phyloP scores from a whole-genome alignment of 2,113 vertebrate genomes.

The Scophthalmus maximus region DNA sequence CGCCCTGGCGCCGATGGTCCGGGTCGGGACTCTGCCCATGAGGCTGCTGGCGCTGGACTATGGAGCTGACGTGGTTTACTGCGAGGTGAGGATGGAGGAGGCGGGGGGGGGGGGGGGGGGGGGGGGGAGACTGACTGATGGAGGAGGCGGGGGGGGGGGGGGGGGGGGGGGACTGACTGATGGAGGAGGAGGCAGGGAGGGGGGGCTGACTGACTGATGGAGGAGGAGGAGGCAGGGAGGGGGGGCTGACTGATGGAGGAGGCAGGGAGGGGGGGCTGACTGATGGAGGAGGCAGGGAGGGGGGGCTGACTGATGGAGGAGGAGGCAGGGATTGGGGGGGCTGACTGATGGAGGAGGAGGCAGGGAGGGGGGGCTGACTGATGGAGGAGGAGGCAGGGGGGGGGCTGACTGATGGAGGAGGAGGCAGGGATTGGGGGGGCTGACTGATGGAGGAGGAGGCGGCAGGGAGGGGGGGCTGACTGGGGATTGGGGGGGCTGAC shows the following conservation, averaged over 20 bases:
- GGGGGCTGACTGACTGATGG: neutral
- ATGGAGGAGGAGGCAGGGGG: neutral
- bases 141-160: too few relatives aligned
- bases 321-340: constrained; percentile 79
- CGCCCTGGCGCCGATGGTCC: constrained; percentile 95
- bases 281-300: neutral
- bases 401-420: constrained; percentile 87
- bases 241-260: too few relatives aligned
- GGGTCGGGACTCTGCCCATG: constrained; percentile 95
- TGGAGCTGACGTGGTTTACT: constrained; percentile 95
- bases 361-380: accelerated
- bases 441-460: too few relatives aligned
- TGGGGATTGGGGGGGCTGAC: constrained; percentile 63
- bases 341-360: constrained; percentile 81
- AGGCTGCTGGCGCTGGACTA: constrained; percentile 94
- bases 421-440: too few relatives aligned
- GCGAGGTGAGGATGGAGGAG: constrained; percentile 85
- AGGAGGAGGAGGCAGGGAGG: constrained; percentile 4
- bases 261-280: neutral
- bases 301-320: too few relatives aligned
- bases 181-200: neutral
- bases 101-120: too few relatives aligned
- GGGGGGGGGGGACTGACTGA: neutral
- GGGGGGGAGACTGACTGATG: too few relatives aligned
- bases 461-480: constrained; percentile 86